Evolutionary conservation across 2,797 vertebrate species (phyloP).

Genomic region (Myiotriccus ornatus): DNA sequence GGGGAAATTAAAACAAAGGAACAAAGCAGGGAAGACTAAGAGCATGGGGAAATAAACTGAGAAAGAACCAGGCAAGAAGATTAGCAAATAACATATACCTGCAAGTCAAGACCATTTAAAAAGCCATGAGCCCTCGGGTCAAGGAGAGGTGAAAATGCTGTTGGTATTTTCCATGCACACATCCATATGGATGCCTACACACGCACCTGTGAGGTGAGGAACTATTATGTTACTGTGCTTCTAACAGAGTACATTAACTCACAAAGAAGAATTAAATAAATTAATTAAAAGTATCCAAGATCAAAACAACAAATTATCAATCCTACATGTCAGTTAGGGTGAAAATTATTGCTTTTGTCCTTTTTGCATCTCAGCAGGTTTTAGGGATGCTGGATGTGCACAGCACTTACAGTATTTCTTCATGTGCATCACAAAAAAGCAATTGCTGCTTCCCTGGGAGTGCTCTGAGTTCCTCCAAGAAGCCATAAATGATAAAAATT

Average conservation of each 20-base stretch:
- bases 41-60: neutral
- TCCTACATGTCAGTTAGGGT: neutral
- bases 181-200: neutral
- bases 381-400: neutral
- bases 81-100: neutral
- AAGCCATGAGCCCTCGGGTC: neutral
- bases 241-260: neutral
- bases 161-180: neutral
- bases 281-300: neutral
- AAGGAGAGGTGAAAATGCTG: neutral
- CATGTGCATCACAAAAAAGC: neutral
- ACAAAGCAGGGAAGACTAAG: neutral
- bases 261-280: neutral
- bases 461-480: neutral
- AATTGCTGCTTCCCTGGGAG: neutral
- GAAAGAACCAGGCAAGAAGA: neutral
- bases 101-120: neutral
- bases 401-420: neutral
- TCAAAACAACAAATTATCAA: neutral
- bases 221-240: neutral
- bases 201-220: accelerated
- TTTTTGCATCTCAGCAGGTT: neutral
- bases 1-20: neutral
- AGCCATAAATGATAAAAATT: neutral
- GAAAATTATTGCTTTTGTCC: neutral